Evolutionary conservation across 2,888 invertebrate species (phyloP).

Genomic region (Microctonus brassicae): DNA sequence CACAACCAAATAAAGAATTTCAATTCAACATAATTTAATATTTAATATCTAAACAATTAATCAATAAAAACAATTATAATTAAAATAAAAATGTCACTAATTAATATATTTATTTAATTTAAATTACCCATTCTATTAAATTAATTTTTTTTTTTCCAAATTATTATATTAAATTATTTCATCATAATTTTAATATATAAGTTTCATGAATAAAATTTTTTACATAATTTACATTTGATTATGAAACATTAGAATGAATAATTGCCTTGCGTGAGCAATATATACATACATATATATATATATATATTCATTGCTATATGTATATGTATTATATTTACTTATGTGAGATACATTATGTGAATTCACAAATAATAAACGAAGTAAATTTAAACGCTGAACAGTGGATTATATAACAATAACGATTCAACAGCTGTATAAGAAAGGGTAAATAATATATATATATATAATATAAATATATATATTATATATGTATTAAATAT

Average conservation of each 20-base stretch:
- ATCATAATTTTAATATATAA: background rate
- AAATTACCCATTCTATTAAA: too few relatives aligned
- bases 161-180: background rate
- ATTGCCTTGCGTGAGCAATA: conserved; percentile 28
- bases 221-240: conserved; percentile 38
- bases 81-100: too few relatives aligned
- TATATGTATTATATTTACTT: too few relatives aligned
- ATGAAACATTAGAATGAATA: conserved; percentile 40
- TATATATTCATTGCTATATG: too few relatives aligned
- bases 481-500: too few relatives aligned
- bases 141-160: background rate
- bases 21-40: too few relatives aligned
- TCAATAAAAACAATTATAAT: too few relatives aligned
- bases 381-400: background rate
- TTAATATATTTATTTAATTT: too few relatives aligned
- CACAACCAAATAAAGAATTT: too few relatives aligned
- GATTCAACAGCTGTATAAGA: conserved; percentile 21
- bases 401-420: conserved; percentile 49
- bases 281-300: conserved; percentile 3
- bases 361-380: conserved; percentile 1
- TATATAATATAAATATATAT: too few relatives aligned
- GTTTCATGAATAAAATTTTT: background rate
- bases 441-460: too few relatives aligned
- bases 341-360: background rate
- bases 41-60: too few relatives aligned